These are phyloP conservation scores for Forficula auricularia DNA, from an alignment of 1,140 invertebrate species.

Conservation along the genomic window DNA sequence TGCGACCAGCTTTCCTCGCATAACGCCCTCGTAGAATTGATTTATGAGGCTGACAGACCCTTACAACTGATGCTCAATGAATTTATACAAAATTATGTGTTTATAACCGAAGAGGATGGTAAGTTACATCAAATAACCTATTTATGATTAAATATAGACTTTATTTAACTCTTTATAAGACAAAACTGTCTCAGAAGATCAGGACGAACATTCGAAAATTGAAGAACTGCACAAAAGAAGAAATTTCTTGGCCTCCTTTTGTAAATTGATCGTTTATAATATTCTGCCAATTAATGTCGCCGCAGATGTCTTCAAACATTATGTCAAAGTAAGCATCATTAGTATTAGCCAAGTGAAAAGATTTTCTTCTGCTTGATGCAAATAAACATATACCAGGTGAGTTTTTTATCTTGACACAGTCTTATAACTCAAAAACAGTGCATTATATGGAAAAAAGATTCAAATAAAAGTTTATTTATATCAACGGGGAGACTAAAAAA, in stretches of 20 bases:
- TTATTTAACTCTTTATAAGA: too few species aligned
- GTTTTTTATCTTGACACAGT: too few species aligned
- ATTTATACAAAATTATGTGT: constrained; percentile 88
- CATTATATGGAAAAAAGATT: too few species aligned
- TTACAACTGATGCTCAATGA: constrained; percentile 70
- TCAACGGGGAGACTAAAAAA: too few species aligned
- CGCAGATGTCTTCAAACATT: constrained; percentile 91
- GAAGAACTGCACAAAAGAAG: constrained; percentile 90
- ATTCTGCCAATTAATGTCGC: constrained; percentile 82
- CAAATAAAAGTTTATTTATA: too few species aligned
- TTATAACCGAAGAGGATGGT: constrained; percentile 71
- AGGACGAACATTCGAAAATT: constrained; percentile 86
- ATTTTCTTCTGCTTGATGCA: too few species aligned
- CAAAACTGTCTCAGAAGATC: constrained; percentile 53
- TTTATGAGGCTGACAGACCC: constrained; percentile 62
- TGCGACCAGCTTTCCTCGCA: constrained; percentile 62
- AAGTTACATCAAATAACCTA: constrained; percentile 22
- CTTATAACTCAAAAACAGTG: too few species aligned
- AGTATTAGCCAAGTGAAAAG: too few species aligned
- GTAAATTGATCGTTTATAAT: constrained; percentile 95
- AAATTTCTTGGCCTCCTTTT: constrained; percentile 90
- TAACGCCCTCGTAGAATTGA: constrained; percentile 41
- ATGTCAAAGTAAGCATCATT: constrained; percentile 82
- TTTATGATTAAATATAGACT: too few species aligned
- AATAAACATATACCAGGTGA: too few species aligned